Evolutionary conservation across 2,888 invertebrate species (phyloP).

Genomic region (Leptinotarsa peninsularis): DNA sequence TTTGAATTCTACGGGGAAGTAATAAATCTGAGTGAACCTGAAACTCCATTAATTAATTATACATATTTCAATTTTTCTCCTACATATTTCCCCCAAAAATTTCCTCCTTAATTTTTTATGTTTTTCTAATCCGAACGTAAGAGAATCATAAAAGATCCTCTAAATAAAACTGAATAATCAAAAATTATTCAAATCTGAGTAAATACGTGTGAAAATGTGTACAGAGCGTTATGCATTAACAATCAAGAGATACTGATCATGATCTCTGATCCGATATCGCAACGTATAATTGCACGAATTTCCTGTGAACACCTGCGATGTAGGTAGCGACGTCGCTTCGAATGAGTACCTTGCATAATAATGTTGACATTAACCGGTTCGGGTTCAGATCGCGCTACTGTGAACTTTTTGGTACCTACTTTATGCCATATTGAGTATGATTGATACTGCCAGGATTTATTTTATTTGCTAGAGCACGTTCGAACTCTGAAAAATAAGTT

Average conservation of each 20-base stretch:
- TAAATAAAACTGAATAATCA: background rate
- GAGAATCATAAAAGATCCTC: too few relatives aligned
- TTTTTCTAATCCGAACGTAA: too few relatives aligned
- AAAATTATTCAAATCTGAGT: slow-evolving; percentile 1
- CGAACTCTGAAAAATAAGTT: too few relatives aligned
- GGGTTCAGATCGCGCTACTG: background rate
- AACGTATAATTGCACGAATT: slow-evolving; percentile 19
- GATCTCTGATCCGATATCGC: slow-evolving; percentile 12
- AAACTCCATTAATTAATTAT: too few relatives aligned
- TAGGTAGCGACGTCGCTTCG: background rate
- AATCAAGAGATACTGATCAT: slow-evolving; percentile 17
- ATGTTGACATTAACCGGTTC: slow-evolving; percentile 15
- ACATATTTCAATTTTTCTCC: too few relatives aligned
- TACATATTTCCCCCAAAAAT: too few relatives aligned
- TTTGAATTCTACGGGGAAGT: too few relatives aligned
- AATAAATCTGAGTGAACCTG: too few relatives aligned
- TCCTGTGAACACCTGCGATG: slow-evolving; percentile 18
- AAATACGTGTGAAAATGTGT: slow-evolving; percentile 14
- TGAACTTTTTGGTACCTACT: slow-evolving; percentile 1
- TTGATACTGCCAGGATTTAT: background rate
- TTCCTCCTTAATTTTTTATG: too few relatives aligned
- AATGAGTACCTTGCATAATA: slow-evolving; percentile 17
- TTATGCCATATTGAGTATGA: background rate
- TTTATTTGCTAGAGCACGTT: too few relatives aligned
- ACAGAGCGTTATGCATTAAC: slow-evolving; percentile 3